Base-by-base conservation (phyloP, 2,888 invertebrate species). In the Clivina fossor region DNA sequence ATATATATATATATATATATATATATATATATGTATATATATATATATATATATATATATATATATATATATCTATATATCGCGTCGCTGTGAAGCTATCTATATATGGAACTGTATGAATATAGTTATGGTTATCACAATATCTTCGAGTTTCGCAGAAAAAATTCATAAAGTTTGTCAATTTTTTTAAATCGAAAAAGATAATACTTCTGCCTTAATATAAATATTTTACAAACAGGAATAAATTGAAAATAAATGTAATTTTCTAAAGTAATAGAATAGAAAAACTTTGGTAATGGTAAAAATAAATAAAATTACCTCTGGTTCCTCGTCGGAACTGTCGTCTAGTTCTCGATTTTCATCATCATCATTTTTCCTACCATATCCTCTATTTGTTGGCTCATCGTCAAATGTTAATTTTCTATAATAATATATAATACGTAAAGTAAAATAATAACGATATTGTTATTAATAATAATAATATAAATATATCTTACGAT, bases 271-370 rank as follows among this genome's bases (percentile, higher is more conserved):
- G 9, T 30, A 30, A 30, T 30, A 26, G 8, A 5, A 26, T 26
- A 8, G 5, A 5, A 26, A 7, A 26, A 26, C 26, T 7, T n/a
- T 26, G 26, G 5, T 26, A 7, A 7, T 8, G 26, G 8, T 7
- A 8, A 26, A 7, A 7, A 26, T 8, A 26, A 26, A 26, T 5
- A 26, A 7, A 26, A 5, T 26, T 30, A 30, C 83, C 16, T 81
- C 80, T 7, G 76, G 79, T 55, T 88, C 88, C 57, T 84, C 85
- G 60, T 87, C 87, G 0, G 85, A 84, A 60, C 85, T 84, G 38
- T 80, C 79, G 38, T 74, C 74, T 53, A 28, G 49, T 59, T 49
- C 41, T 30, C 56, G 56, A 58, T 67, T 66, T 8, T 74, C 75
- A 18, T 75, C 74, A 37, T 75, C 72, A 4, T 71, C 70, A 0